phyloP scores from a whole-genome alignment of 2,113 vertebrate genomes.

The Semicossyphus pulcher region DNA sequence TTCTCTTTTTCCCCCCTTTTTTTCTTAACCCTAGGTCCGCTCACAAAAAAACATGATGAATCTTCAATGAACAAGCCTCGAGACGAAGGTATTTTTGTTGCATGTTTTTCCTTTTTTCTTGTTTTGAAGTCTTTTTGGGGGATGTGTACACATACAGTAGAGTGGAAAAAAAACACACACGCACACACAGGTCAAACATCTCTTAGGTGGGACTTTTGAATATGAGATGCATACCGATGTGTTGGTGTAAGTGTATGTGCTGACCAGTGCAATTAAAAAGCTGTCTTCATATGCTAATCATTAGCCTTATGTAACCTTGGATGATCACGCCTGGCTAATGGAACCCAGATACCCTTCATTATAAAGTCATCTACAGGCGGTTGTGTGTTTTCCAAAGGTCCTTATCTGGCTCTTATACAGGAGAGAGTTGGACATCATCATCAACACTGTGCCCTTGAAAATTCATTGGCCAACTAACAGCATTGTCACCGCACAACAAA shows the following conservation, averaged over 20 bases:
- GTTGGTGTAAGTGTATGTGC: constrained; percentile 69
- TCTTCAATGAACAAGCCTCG: constrained; percentile 88
- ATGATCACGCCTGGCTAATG: constrained; percentile 45
- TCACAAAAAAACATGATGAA: constrained; percentile 95
- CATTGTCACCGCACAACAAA: constrained; percentile 53
- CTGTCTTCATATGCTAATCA: constrained; percentile 52
- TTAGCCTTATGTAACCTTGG: constrained; percentile 46
- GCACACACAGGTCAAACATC: constrained; percentile 47
- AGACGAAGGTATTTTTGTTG: constrained; percentile 91
- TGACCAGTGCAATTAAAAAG: constrained; percentile 46
- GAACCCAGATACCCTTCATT: constrained; percentile 38
- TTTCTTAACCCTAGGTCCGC: constrained; percentile 97
- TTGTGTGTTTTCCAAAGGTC: constrained; percentile 50
- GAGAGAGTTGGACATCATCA: constrained; percentile 27
- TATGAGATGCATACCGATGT: constrained; percentile 65
- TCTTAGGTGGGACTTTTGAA: constrained; percentile 61
- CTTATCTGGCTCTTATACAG: constrained; percentile 38
- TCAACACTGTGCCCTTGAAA: constrained; percentile 62
- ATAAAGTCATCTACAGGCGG: constrained; percentile 34
- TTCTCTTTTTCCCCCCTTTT: constrained; percentile 90
- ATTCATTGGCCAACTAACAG: constrained; percentile 37
- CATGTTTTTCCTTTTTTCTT: constrained; percentile 90
- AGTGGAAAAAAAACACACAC: constrained; percentile 36
- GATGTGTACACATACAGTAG: constrained; percentile 56
- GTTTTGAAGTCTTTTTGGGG: constrained; percentile 85